Evolutionary conservation across 2,797 vertebrate genomes (phyloP).

Genomic region (Pygocentrus nattereri): DNA sequence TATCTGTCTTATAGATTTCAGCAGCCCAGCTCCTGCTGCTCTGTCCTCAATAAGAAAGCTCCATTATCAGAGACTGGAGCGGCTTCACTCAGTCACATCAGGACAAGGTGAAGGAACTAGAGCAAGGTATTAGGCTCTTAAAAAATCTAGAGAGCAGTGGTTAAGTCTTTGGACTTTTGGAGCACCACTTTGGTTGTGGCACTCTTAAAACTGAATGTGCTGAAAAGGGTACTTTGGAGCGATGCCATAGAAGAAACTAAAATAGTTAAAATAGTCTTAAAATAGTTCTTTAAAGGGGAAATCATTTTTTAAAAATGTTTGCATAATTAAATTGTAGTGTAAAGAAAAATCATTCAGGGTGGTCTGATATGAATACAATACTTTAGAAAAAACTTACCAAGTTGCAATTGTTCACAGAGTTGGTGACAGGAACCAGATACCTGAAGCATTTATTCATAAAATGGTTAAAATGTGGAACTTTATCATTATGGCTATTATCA

Average conservation of each 20-base stretch:
- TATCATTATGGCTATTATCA: too few species aligned
- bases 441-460: too few species aligned
- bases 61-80: slow-evolving; percentile 46
- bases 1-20: slow-evolving; percentile 63
- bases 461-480: too few species aligned
- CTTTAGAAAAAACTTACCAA: too few species aligned
- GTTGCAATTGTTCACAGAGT: too few species aligned
- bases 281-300: too few species aligned
- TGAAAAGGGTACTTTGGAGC: neutral
- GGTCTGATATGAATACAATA: too few species aligned
- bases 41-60: slow-evolving; percentile 47
- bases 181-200: slow-evolving; percentile 2
- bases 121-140: slow-evolving; percentile 40
- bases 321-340: too few species aligned
- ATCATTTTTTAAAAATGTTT: too few species aligned
- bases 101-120: slow-evolving; percentile 46
- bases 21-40: slow-evolving; percentile 41
- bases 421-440: too few species aligned
- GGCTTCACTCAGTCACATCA: slow-evolving; percentile 40
- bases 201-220: neutral
- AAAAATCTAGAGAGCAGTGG: slow-evolving; percentile 17
- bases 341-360: too few species aligned
- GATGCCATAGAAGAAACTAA: neutral
- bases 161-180: slow-evolving; percentile 17
- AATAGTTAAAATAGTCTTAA: too few species aligned